These are phyloP conservation scores for Dascillus cervinus DNA, from an alignment of 2,888 invertebrate genomes.

Conservation along the genomic window DNA sequence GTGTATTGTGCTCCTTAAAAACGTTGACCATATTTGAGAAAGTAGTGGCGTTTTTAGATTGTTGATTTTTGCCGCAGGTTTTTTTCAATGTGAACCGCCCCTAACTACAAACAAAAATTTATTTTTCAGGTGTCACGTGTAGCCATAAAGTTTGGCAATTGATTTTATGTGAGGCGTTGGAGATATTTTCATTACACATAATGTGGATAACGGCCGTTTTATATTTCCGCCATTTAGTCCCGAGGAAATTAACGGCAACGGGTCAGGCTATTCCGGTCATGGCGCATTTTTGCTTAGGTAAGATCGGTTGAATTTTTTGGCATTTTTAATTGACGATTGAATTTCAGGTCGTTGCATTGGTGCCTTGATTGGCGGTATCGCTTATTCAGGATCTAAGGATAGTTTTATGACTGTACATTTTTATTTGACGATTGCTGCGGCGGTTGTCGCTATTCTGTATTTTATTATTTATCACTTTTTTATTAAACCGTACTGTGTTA, in stretches of 20 bases:
- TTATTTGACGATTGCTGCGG: conserved; percentile 58
- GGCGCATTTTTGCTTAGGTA: conserved; percentile 70
- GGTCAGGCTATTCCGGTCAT: conserved; percentile 73
- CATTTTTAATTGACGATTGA: conserved; percentile 3
- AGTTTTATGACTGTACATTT: conserved; percentile 50
- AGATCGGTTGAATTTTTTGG: conserved; percentile 11
- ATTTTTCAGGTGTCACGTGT: conserved; percentile 48
- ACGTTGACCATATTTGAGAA: no score
- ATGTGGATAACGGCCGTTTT: conserved; percentile 75
- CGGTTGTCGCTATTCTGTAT: conserved; percentile 59
- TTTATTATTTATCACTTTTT: conserved; percentile 66
- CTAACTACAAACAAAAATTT: no score
- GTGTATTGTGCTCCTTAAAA: no score
- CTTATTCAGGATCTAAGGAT: conserved; percentile 36
- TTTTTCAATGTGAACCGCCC: conserved; percentile 5
- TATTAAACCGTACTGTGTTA: conserved; percentile 65
- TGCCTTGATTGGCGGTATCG: conserved; percentile 54
- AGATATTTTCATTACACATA: conserved; percentile 68
- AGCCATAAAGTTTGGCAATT: conserved; percentile 56
- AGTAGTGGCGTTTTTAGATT: no score
- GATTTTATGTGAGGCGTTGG: conserved; percentile 62
- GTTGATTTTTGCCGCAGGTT: no score
- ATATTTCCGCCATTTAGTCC: conserved; percentile 74
- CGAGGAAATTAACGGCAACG: conserved; percentile 66
- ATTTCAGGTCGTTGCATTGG: conserved; percentile 63